Conservation (phyloP, 2,113 vertebrate species). For the Xenopus tropicalis region UCB_Xtro_10.0 CM004445.2:3043501-3044000, state of each 20-base stretch:
- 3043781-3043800: constrained; percentile 78
- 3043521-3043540: too few species aligned
- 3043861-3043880: constrained; percentile 82
- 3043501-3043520: too few species aligned
- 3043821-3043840: constrained; percentile 84
- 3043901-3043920: constrained; percentile 63
- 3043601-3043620: constrained; percentile 63
- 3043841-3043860: constrained; percentile 81
- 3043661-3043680: constrained; percentile 24
- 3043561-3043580: not conserved
- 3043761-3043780: constrained; percentile 77
- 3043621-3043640: constrained; percentile 67
- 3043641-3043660: constrained; percentile 57
- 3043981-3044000: constrained; percentile 65
- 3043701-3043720: constrained; percentile 59
- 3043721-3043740: constrained; percentile 66
- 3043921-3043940: constrained; percentile 75
- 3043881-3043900: constrained; percentile 84
- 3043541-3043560: too few species aligned
- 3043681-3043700: constrained; percentile 50
- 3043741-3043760: constrained; percentile 71
- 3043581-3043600: constrained; percentile 59
- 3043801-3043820: constrained; percentile 83
- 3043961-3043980: constrained; percentile 82
- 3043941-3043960: constrained; percentile 81